These are phyloP conservation scores for Myripristis jacobus DNA, from an alignment of 2,797 vertebrate genomes.

Conservation along the genomic window DNA sequence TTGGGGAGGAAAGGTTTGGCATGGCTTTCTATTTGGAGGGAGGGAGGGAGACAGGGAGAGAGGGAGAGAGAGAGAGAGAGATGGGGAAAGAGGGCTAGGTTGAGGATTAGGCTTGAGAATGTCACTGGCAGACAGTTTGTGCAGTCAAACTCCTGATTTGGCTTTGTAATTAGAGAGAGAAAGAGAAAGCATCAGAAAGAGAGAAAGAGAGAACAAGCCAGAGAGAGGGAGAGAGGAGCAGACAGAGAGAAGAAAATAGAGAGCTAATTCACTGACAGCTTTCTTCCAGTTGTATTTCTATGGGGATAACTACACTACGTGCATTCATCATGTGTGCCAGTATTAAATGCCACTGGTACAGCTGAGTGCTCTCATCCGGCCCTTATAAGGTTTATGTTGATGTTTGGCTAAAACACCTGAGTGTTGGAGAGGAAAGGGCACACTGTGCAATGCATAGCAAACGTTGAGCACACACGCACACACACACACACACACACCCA, in stretches of 20 bases:
- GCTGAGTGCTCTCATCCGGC: conserved; percentile 29
- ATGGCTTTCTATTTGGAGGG: conserved; percentile 54
- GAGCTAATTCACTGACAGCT: conserved; percentile 51
- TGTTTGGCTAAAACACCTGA: conserved; percentile 22
- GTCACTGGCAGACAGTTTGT: conserved; percentile 61
- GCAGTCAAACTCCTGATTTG: conserved; percentile 68
- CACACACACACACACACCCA: neutral
- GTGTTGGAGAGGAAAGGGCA: conserved; percentile 21
- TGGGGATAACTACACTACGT: conserved; percentile 28
- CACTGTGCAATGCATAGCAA: conserved; percentile 13
- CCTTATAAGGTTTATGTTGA: conserved; percentile 28
- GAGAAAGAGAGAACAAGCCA: neutral
- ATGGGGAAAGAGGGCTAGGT: conserved; percentile 36
- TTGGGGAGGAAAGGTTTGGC: conserved; percentile 63
- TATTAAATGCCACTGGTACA: conserved; percentile 46
- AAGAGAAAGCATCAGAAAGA: conserved; percentile 9
- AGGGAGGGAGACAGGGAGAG: conserved; percentile 17
- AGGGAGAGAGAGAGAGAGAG: conserved; percentile 33
- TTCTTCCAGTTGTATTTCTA: conserved; percentile 42
- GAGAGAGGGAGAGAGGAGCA: conserved; percentile 29
- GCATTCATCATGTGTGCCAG: conserved; percentile 46
- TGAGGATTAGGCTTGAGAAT: conserved; percentile 69
- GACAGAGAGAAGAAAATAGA: conserved; percentile 46
- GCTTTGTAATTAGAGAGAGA: conserved; percentile 64
- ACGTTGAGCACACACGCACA: neutral